Conservation (phyloP, 1,140 invertebrate genomes). For the Drosophila persimilis region DNA sequence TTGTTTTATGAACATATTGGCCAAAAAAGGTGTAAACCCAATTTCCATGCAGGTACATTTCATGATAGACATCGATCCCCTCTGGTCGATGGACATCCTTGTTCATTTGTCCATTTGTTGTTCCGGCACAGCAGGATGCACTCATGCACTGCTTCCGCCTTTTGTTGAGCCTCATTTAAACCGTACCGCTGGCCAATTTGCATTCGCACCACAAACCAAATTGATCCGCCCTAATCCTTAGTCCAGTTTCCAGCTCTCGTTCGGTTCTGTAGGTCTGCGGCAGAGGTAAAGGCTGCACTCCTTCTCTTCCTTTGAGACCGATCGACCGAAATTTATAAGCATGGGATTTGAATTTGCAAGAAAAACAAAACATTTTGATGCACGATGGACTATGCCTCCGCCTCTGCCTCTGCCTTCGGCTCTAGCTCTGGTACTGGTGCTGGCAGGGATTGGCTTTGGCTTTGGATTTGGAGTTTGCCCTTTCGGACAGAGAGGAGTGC, state of each 20-base stretch:
- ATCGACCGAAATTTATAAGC: constrained; percentile 35
- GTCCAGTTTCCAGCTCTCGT: constrained; percentile 13
- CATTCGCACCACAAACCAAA: constrained; percentile 79
- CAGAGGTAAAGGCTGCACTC: constrained; percentile 7
- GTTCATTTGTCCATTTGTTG: constrained; percentile 34
- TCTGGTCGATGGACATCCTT: neutral
- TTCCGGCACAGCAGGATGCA: constrained; percentile 68
- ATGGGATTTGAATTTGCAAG: constrained; percentile 66
- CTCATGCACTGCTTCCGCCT: constrained; percentile 52
- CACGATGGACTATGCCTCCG: neutral
- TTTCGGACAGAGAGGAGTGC: too few relatives aligned
- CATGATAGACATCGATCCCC: constrained; percentile 37
- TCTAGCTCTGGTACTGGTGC: neutral
- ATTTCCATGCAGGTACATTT: constrained; percentile 66
- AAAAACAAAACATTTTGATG: constrained; percentile 50
- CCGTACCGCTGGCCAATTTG: constrained; percentile 80
- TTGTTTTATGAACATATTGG: constrained; percentile 79
- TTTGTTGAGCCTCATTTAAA: constrained; percentile 76
- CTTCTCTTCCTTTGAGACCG: constrained; percentile 24
- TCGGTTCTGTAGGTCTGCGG: neutral
- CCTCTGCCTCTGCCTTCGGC: constrained; percentile 16
- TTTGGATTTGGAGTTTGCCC: constrained; percentile 35
- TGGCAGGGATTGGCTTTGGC: constrained; percentile 10
- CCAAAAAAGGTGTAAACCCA: constrained; percentile 76
- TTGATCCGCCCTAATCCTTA: constrained; percentile 78